Evolutionary conservation across 1,140 invertebrate species (phyloP).

Genomic region (Meloidogyne hapla): DNA sequence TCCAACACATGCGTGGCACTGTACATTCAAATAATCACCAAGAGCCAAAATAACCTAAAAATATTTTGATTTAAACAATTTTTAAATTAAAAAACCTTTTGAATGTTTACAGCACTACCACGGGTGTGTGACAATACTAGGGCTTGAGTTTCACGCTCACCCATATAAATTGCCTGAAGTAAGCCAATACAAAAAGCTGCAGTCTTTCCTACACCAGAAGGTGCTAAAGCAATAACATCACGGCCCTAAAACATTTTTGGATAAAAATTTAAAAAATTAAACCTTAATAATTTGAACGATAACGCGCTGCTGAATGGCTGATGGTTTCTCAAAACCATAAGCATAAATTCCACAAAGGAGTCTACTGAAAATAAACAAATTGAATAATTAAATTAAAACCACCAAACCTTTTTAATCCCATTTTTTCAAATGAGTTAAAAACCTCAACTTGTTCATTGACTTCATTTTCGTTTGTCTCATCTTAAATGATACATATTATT

Average conservation of each 20-base stretch:
- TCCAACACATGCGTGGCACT: slow-evolving; percentile 98
- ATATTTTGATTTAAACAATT: too few species aligned
- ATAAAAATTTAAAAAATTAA: too few species aligned
- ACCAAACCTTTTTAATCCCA: slow-evolving; percentile 78
- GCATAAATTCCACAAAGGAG: slow-evolving; percentile 89
- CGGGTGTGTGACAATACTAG: slow-evolving; percentile 90
- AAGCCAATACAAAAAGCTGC: slow-evolving; percentile 97
- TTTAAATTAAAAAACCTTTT: slow-evolving; percentile 87
- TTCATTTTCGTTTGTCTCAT: slow-evolving; percentile 98
- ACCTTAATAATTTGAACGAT: slow-evolving; percentile 89
- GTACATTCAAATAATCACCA: slow-evolving; percentile 90
- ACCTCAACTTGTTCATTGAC: slow-evolving; percentile 99
- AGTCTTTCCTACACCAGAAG: slow-evolving; percentile 98
- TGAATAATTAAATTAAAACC: slow-evolving; percentile 74
- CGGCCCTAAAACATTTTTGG: too few species aligned
- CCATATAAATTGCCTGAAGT: slow-evolving; percentile 86
- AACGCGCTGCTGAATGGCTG: slow-evolving; percentile 96
- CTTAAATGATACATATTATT: too few species aligned
- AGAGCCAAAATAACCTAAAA: slow-evolving; percentile 84
- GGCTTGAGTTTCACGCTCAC: slow-evolving; percentile 93
- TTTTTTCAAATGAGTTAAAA: slow-evolving; percentile 90
- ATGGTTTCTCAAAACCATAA: slow-evolving; percentile 99
- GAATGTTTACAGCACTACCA: slow-evolving; percentile 94
- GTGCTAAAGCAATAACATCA: slow-evolving; percentile 97
- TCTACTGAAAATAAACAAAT: slow-evolving; percentile 21